Conservation (phyloP, 1,140 invertebrate species). For the Drosophila sproati region DNA sequence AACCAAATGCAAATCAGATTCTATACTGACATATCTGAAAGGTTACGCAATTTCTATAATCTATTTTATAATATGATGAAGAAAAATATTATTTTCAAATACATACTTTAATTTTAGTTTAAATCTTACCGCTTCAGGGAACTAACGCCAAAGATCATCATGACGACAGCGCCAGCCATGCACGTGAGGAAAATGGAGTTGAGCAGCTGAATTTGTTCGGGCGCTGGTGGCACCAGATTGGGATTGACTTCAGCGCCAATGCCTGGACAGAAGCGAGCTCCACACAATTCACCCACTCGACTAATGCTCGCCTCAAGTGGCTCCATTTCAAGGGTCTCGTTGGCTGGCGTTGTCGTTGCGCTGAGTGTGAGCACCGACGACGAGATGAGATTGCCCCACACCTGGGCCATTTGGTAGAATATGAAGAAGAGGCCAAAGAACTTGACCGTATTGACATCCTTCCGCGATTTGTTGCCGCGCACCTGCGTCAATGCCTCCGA, state of each 20-base stretch:
- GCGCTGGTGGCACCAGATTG: constrained; percentile 89
- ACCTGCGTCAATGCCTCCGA: constrained; percentile 94
- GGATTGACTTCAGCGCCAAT: constrained; percentile 86
- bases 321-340: constrained; percentile 38
- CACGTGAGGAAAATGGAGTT: constrained; percentile 93
- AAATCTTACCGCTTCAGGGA: constrained; percentile 89
- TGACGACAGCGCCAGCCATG: constrained; percentile 90
- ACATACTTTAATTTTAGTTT: neutral
- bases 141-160: constrained; percentile 93
- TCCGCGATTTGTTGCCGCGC: constrained; percentile 66
- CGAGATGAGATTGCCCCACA: constrained; percentile 96
- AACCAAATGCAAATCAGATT: too few relatives aligned
- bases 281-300: constrained; percentile 87
- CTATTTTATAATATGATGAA: too few relatives aligned
- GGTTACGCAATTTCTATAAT: too few relatives aligned
- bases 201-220: constrained; percentile 90
- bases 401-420: constrained; percentile 96
- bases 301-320: constrained; percentile 44
- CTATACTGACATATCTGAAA: too few relatives aligned
- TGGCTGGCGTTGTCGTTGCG: constrained; percentile 31
- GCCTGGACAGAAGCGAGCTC: constrained; percentile 90
- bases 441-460: constrained; percentile 94
- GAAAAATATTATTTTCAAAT: neutral
- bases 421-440: constrained; percentile 99
- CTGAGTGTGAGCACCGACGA: constrained; percentile 86